Evolutionary conservation across 2,797 vertebrate genomes (phyloP).

Genomic region (Chaunax sp.): DNA sequence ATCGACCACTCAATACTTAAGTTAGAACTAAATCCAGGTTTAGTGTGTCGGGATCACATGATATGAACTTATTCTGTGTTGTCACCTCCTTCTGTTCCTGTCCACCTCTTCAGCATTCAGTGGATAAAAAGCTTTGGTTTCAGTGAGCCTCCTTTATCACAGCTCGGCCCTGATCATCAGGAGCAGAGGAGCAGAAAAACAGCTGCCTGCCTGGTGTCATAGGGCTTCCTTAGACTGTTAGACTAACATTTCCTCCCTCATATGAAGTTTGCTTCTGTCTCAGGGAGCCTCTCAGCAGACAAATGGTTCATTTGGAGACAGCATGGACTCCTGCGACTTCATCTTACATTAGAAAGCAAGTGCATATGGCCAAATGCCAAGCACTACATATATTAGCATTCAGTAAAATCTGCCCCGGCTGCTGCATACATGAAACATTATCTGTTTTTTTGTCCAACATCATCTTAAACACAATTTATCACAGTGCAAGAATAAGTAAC

Average conservation of each 20-base stretch:
- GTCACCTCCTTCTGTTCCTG: background rate
- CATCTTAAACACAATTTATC: constrained; percentile 71
- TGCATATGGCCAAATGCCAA: constrained; percentile 76
- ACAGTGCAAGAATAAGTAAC: constrained; percentile 54
- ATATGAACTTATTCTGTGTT: background rate
- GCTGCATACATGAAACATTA: constrained; percentile 53
- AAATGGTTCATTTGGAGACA: constrained; percentile 69
- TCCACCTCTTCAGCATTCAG: constrained; percentile 16
- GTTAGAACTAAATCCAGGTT: too few relatives aligned
- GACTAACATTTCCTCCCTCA: constrained; percentile 42
- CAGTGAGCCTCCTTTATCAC: constrained; percentile 9
- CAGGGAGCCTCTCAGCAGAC: constrained; percentile 55
- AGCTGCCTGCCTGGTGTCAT: constrained; percentile 7
- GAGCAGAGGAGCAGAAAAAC: constrained; percentile 17
- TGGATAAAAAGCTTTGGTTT: constrained; percentile 13
- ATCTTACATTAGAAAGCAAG: constrained; percentile 64
- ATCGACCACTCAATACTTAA: too few relatives aligned
- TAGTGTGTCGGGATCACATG: too few relatives aligned
- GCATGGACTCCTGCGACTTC: constrained; percentile 61
- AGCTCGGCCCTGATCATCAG: constrained; percentile 6
- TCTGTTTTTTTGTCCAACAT: constrained; percentile 62
- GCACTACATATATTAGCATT: constrained; percentile 76
- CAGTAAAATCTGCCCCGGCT: constrained; percentile 48
- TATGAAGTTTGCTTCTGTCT: constrained; percentile 56
- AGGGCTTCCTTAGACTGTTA: constrained; percentile 17